Base-by-base conservation (phyloP, 1,140 invertebrate genomes). In the Heliconius hermathena region DNA sequence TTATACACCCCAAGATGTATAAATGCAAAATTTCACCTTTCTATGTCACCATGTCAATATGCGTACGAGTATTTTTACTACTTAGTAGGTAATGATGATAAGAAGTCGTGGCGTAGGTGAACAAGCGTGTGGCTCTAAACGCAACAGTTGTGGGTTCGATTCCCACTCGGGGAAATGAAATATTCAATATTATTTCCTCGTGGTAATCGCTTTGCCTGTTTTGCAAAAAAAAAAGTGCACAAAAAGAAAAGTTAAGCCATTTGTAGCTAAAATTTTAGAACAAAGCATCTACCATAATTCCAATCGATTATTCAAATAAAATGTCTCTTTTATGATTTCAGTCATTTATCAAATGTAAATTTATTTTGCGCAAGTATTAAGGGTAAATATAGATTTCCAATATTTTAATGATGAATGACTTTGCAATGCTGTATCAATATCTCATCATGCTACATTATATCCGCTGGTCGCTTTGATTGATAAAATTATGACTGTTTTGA, bases 351-450 rank as follows among this genome's bases (percentile, higher is more conserved):
- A 71, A 71, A 71, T 71, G 71, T 18, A 71, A 71, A 71, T 71
- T n/a, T 36, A 36, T 36, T 71, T 71, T 71, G 70, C 33, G 70
- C 70, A 13, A 36, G 11, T 33, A 71, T 71, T 71, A 20, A 71
- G 70, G 29, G 33, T 33, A 71, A 71, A 38, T 33, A 71, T 71
- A 71, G 20, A 18, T 71, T 71, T 71, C 71, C 8, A 71, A 33
- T 13, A 71, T 71, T 71, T 71, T 71, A 33, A 71, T 71, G 70
- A 71, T 71, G 20, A 71, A 71, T 71, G 70, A 20, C 38, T 16
- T 33, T 36, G 71, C 71, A 71, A 36, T 71, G 29, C 22, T 16
- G 57, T 60, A 22, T 60, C 57, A 60, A 60, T 60, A 60, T 60
- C 57, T 60, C 57, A 60, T 60, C 57, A 60, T 60, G n/a, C 8